Base-by-base conservation (phyloP, 2,113 vertebrate species). In the Mormyrus lacerda region DNA sequence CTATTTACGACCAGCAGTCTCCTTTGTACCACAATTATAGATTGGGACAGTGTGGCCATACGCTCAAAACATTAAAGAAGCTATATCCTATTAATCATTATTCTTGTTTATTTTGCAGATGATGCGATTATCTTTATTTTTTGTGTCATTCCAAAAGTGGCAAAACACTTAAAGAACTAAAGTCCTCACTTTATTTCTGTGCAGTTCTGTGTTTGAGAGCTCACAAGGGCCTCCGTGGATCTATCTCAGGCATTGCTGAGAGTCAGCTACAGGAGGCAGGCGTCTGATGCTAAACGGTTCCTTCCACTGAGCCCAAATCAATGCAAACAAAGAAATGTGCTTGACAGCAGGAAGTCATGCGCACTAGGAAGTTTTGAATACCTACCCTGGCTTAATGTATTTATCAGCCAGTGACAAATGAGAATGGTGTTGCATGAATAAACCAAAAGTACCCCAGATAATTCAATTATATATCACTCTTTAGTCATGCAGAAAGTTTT, bases 1-100 rank as follows among this genome's bases (percentile, higher is more conserved):
- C 45, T 61, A 19, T 39, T 21, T 90, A 90, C 85, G 42, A 93
- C 93, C 91, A 53, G 21, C 45, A 53, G 17, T 55, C 89, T 76
- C 10, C 89, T 89, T 24, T 51, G 27, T 79, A 7, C 31, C 61
- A 53, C 53, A 61, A 69, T 47, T 89, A 58, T 9, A 55, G 39
- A n/a, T 15, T 50, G 42, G 51, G 79, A 85, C 51, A 44, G 3
- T 8, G 55, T 39, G 35, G 88, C 35, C 35, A 55, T 58, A 44
- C 48, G 24, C 24, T 4, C 27, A 24, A 65, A 84, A 84, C 44
- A n/a, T 39, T 5, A 79, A 79, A 79, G 82, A 24, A 47, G 44
- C 17, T 45, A 4, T 19, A 4, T 19, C 82, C 24, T 21, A 45
- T 65, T 89, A 55, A 89, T 48, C 10, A 42, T 11, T 69, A 69